Evolutionary conservation across 23 tunicate genomes (phyloP), one percentile per base, ranked within the genome.

Genomic region (Ascidia mentula): DNA sequence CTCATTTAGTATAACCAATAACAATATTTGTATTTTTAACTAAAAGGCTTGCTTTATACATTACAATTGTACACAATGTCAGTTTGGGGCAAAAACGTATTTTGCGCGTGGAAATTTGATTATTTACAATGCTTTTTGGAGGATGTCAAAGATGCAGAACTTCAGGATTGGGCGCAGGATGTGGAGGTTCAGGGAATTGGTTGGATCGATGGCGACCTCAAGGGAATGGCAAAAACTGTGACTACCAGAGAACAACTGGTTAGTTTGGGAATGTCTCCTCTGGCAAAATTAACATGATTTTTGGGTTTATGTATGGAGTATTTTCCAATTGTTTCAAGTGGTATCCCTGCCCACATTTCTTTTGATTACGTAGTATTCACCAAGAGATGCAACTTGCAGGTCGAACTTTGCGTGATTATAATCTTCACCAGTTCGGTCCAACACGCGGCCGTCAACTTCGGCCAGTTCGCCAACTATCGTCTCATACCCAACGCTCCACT

Each of bases 361-460:
- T n/a, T n/a, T n/a, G n/a, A n/a, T n/a, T n/a, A n/a, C n/a, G n/a
- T n/a, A n/a, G n/a, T n/a, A n/a, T n/a, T n/a, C n/a, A n/a, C n/a
- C n/a, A n/a, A n/a, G n/a, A n/a, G n/a, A n/a, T n/a, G n/a, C n/a
- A n/a, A n/a, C 36, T 73, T 79, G 28, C 84, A 91, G 96, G 72
- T 85, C 22, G 69, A 76, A 2, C 79, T 53, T 31, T 35, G 40
- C 42, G 79, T 85, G 15, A 35, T 79, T 1, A 69, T 81, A n/a
- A 80, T 93, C 20, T 88, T 79, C 60, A 88, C 86, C 0, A 72
- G 80, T 20, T 87, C 92, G 0, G 98, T 84, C 1, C 89, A 84
- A 72, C 93, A 93, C 59, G 93, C 98, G 9, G 89, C 93, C 0
- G 37, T 46, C 69, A 87, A 88, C 76, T 93, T 88, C 53, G 88